These are phyloP conservation scores for Phoenicopterus ruber DNA, from an alignment of 2,113 vertebrate species.

Conservation along the genomic window DNA sequence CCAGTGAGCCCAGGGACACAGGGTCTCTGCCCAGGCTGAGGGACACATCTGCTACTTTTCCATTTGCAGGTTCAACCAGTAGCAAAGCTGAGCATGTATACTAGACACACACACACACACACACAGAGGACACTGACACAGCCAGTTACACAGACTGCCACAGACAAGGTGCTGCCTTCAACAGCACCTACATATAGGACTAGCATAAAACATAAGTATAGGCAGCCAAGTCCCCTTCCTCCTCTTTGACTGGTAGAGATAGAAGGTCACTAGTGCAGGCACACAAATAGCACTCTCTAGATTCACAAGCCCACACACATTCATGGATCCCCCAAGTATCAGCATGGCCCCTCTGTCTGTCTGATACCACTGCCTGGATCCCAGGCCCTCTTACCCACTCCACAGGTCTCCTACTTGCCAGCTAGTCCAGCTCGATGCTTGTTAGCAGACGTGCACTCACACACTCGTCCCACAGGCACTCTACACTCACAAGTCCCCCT, in stretches of 20 bases:
- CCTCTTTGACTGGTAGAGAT: background rate
- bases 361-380: background rate
- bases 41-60: background rate
- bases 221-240: background rate
- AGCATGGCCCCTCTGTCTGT: background rate
- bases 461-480: background rate
- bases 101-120: too few species aligned
- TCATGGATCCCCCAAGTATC: background rate
- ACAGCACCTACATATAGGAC: background rate
- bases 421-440: background rate
- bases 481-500: background rate
- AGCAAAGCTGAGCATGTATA: background rate
- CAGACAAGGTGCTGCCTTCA: background rate
- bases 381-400: background rate
- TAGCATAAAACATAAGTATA: background rate
- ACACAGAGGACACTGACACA: too few species aligned
- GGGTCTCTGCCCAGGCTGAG: background rate
- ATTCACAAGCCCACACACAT: background rate
- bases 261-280: background rate
- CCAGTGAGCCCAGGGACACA: background rate
- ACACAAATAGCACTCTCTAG: background rate
- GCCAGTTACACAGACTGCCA: too few species aligned
- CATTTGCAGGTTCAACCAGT: background rate
- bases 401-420: background rate
- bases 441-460: background rate